Percentiles rank a stretch among this genome's conserved stretches.
Conservation (phyloP, 2,797 vertebrate genomes). For the Eutrigla gurnardus region DNA sequence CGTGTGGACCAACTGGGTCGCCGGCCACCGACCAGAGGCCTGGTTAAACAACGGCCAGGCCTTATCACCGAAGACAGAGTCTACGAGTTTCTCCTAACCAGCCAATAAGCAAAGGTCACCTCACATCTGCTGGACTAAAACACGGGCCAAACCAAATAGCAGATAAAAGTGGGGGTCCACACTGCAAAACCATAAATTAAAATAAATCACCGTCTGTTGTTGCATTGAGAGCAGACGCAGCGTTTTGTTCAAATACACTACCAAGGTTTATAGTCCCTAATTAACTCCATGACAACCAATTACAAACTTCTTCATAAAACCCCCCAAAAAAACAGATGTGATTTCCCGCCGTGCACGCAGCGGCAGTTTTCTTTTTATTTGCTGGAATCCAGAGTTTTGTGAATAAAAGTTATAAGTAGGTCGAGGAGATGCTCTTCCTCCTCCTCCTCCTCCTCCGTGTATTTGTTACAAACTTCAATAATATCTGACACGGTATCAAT, state of each 20-base stretch:
- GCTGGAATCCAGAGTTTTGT: constrained; percentile 36
- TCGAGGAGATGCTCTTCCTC: constrained; percentile 55
- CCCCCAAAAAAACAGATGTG: neutral
- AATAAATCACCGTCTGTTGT: no score
- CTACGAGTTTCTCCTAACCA: constrained; percentile 33
- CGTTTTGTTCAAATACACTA: no score
- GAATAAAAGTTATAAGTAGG: constrained; percentile 67
- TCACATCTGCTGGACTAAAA: constrained; percentile 52
- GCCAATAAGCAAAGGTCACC: constrained; percentile 46
- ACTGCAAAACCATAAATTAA: neutral
- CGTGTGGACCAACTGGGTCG: constrained; percentile 35
- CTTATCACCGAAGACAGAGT: constrained; percentile 51
- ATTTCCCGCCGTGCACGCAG: constrained; percentile 12
- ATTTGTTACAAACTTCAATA: constrained; percentile 78
- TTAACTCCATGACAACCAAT: no score
- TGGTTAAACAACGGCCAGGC: constrained; percentile 65
- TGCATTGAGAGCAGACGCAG: no score
- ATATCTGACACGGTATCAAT: constrained; percentile 77
- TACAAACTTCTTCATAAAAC: no score
- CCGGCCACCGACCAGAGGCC: constrained; percentile 37
- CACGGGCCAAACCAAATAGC: constrained; percentile 39
- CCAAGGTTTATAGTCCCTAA: no score
- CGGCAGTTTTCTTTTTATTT: neutral
- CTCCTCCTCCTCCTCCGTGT: constrained; percentile 48
- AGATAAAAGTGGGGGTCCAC: constrained; percentile 35